These are phyloP conservation scores for Spialia ferax DNA, from an alignment of 2,888 invertebrate genomes.

Conservation along the genomic window DNA sequence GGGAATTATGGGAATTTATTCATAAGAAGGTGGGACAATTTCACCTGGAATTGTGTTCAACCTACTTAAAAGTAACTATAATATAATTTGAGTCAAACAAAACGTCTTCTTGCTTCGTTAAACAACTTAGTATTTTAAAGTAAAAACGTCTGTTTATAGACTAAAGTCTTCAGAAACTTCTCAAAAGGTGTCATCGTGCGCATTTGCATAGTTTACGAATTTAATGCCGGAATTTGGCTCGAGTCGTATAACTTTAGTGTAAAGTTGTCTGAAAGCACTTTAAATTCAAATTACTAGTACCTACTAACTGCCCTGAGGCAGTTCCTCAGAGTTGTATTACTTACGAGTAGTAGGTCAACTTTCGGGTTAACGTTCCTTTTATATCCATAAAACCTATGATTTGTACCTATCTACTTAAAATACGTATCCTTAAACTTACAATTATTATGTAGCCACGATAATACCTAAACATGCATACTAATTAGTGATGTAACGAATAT, in stretches of 20 bases:
- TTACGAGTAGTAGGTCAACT: neutral
- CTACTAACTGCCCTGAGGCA: neutral
- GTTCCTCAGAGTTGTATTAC: neutral
- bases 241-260: neutral
- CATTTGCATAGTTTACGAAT: constrained; percentile 19
- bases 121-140: neutral
- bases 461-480: too few relatives aligned
- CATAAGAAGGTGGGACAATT: neutral
- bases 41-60: constrained; percentile 16
- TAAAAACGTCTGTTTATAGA: neutral
- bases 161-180: neutral
- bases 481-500: too few relatives aligned
- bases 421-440: too few relatives aligned
- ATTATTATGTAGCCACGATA: too few relatives aligned
- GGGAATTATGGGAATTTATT: constrained; percentile 15
- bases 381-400: too few relatives aligned
- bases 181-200: constrained; percentile 10
- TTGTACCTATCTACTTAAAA: too few relatives aligned
- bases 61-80: too few relatives aligned
- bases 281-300: neutral
- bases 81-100: neutral
- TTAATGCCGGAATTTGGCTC: neutral
- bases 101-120: neutral
- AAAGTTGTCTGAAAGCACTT: neutral
- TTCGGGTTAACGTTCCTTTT: too few relatives aligned